Conservation (phyloP, 2,113 vertebrate species). For the Glaucidium brasilianum region DNA sequence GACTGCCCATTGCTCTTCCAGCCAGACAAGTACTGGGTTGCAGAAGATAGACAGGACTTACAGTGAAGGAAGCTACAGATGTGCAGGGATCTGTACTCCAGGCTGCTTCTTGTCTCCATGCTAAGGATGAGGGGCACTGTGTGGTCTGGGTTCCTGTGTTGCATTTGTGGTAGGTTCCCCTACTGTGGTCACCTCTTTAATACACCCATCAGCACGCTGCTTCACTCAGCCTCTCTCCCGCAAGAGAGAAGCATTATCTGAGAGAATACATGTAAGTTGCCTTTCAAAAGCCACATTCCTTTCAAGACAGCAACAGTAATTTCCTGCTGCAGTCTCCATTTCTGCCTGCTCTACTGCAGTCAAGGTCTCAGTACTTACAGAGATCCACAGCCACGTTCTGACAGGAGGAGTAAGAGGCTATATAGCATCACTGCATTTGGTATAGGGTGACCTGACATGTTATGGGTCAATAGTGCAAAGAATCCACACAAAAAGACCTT, state of each 20-base stretch:
- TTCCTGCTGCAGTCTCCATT: neutral
- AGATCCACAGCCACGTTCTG: neutral
- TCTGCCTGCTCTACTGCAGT: neutral
- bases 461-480: neutral
- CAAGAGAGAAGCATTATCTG: neutral
- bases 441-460: neutral
- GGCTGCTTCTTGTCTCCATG: neutral
- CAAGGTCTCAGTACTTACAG: neutral
- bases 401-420: neutral
- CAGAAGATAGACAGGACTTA: neutral
- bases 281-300: neutral
- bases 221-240: neutral
- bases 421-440: accelerated
- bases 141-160: neutral
- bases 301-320: neutral
- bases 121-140: neutral
- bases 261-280: accelerated
- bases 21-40: neutral
- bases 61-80: accelerated
- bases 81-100: neutral
- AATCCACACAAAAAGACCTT: neutral
- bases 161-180: neutral
- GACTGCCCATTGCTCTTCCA: neutral
- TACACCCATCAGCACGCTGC: neutral
- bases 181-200: neutral